Base-by-base conservation (phyloP, 1,140 invertebrate genomes). In the Pseudomyrmex sp. region DNA sequence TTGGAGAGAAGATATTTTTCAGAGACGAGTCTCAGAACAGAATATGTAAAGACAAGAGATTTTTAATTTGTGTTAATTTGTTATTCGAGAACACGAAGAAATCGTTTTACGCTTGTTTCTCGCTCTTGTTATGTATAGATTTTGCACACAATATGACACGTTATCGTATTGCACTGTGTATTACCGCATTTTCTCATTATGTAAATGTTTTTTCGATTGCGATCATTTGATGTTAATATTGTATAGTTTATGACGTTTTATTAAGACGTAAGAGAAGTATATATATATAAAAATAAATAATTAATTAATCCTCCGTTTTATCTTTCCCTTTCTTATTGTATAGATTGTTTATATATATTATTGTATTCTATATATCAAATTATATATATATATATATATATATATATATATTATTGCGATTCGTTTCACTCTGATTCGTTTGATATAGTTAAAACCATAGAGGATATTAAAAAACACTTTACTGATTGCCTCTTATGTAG, bases 161-260 rank as follows among this genome's bases (percentile, higher is more conserved):
- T 91, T 90, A 90, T 89, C 77, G 86, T 86, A 84, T 88, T 79
- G 88, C 90, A 91, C 87, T 85, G 86, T 91, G 90, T 91, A 92
- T 88, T 85, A 89, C 68, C 82, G 76, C 83, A 85, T 91, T 82
- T 58, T 88, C 82, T 90, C 86, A 88, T 92, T 88, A 70, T 88
- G 86, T 88, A 91, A 89, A 93, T 91, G 88, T 86, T 85, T 35
- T 70, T 88, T 74, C 86, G 76, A 88, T 92, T 90, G 74, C 86
- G 90, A 92, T 92, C 88, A 90, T 91, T 92, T 90, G 87, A 91
- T 93, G 91, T 93, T 93, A 92, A 92, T 92, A 93, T 20, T 93
- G 92, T 93, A 93, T 92, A 93, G 92, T 93, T 93, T 92, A 93
- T 92, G 89, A 91, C 88, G 89, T 91, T 92, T 90, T 92, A 90